Percentiles rank a stretch among this genome's conserved stretches.
Evolutionary conservation across 2,113 vertebrate species (phyloP).

Genomic region (Aspidoscelis tigris): DNA sequence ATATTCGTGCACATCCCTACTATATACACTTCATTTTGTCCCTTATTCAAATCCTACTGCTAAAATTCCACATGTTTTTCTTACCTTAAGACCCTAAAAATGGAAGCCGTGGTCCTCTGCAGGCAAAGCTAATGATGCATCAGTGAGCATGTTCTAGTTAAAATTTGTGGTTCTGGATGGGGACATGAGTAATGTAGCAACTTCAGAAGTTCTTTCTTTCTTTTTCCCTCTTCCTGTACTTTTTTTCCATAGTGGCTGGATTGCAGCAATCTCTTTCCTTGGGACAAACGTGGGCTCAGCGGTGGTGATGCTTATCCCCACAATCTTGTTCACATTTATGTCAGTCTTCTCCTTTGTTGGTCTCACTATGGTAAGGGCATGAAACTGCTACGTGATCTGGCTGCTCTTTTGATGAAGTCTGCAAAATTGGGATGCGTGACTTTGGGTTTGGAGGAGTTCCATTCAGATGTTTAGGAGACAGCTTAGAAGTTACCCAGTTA

Average conservation of each 20-base stretch:
- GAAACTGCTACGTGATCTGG: too few relatives aligned
- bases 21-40: too few relatives aligned
- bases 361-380: conserved; percentile 87
- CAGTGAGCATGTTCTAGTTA: not conserved
- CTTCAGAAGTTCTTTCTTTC: not conserved
- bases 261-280: conserved; percentile 93
- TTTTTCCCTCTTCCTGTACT: not conserved
- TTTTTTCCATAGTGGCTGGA: conserved; percentile 87
- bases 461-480: too few relatives aligned
- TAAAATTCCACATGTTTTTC: too few relatives aligned
- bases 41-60: too few relatives aligned
- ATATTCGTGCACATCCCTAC: too few relatives aligned
- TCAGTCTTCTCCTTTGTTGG: conserved; percentile 91
- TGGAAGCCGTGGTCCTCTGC: not conserved
- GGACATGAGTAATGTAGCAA: accelerated
- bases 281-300: conserved; percentile 90
- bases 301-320: conserved; percentile 94
- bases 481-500: too few relatives aligned
- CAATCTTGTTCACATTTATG: conserved; percentile 91
- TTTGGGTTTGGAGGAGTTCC: too few relatives aligned
- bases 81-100: too few relatives aligned
- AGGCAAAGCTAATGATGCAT: not conserved
- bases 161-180: not conserved
- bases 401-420: too few relatives aligned
- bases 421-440: too few relatives aligned